phyloP scores from a whole-genome alignment of 2,888 invertebrate genomes.

The Volucella zonaria region DNA sequence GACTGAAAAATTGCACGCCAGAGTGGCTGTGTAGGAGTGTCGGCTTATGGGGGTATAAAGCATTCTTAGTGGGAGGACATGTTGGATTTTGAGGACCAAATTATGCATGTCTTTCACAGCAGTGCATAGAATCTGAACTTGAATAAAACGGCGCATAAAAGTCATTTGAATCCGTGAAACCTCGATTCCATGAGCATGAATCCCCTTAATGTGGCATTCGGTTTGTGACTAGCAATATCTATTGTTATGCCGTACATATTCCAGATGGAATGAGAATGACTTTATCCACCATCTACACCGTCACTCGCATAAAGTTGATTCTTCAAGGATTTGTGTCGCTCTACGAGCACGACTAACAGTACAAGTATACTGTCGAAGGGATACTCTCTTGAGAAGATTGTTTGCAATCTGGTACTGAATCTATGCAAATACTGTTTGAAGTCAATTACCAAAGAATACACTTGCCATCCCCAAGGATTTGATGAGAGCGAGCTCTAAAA shows the following conservation, averaged over 20 bases:
- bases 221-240: constrained; percentile 29
- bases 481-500: background rate
- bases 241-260: constrained; percentile 5
- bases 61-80: background rate
- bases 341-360: too few relatives aligned
- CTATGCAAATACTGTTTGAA: constrained; percentile 63
- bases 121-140: background rate
- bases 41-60: too few relatives aligned
- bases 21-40: too few relatives aligned
- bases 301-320: constrained; percentile 12
- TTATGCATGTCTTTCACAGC: constrained; percentile 24
- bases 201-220: constrained; percentile 44
- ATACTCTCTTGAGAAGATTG: constrained; percentile 1
- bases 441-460: constrained; percentile 59
- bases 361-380: constrained; percentile 5
- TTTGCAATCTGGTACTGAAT: constrained; percentile 45
- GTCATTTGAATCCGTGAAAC: constrained; percentile 24
- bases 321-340: constrained; percentile 18
- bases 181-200: background rate
- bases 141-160: constrained; percentile 32
- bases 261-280: background rate
- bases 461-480: background rate
- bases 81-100: background rate
- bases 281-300: background rate
- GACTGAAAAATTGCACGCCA: too few relatives aligned